Percentiles rank a stretch among this genome's conserved stretches.
Evolutionary conservation across 2,113 vertebrate genomes (phyloP).

Genomic region (Drymodes brunneopygia): DNA sequence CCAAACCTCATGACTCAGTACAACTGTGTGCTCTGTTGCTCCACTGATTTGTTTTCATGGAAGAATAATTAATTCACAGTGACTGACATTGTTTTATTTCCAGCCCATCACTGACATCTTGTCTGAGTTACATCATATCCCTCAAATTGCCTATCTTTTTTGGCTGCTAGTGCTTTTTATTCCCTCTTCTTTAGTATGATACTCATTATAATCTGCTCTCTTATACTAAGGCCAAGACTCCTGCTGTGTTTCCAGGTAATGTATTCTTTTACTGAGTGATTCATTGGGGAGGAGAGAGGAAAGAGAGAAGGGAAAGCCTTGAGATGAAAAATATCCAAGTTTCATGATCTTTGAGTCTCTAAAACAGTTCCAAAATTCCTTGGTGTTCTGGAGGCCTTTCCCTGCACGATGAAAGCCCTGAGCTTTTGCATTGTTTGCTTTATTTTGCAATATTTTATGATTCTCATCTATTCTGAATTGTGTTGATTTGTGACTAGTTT

Average conservation of each 20-base stretch:
- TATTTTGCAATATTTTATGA: conserved; percentile 46
- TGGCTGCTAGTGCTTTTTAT: not conserved
- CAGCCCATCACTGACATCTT: conserved; percentile 3
- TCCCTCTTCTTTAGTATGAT: not conserved
- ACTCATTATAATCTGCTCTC: conserved; percentile 22
- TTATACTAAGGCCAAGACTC: not conserved
- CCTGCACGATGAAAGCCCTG: not conserved
- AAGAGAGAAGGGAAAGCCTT: not conserved
- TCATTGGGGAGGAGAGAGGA: not conserved
- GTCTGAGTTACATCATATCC: not conserved
- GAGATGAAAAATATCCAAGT: conserved; percentile 2
- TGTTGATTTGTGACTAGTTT: conserved; percentile 49
- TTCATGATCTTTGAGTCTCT: not conserved
- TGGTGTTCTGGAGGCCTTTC: conserved; percentile 26
- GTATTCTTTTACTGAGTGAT: conserved; percentile 1
- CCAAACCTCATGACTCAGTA: not conserved
- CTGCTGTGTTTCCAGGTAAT: conserved; percentile 42
- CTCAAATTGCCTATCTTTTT: not conserved
- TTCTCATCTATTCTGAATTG: not conserved
- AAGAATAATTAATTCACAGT: conserved; percentile 12
- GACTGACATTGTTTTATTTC: conserved; percentile 10
- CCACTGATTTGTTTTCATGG: not conserved
- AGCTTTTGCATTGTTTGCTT: conserved; percentile 19
- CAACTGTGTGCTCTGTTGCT: not conserved
- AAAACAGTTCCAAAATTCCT: conserved; percentile 27